Evolutionary conservation across 2,797 vertebrate species (phyloP), one percentile per base, ranked within the genome.

Genomic region (Catamblyrhynchus diadema): DNA sequence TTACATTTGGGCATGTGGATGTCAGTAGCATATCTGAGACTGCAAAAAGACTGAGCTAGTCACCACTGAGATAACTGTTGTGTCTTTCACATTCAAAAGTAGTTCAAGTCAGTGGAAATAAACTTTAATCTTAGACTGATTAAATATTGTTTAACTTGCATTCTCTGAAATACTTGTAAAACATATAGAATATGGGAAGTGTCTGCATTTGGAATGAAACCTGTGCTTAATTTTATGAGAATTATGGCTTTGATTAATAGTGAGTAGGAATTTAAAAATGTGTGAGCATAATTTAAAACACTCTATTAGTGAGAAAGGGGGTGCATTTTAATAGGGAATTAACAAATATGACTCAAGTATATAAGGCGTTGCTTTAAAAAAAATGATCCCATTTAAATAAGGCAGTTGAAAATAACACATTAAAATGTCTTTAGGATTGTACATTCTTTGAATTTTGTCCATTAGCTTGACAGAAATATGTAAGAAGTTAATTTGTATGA

Each of bases 271-370:
- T 97, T 96, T 94, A 32, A 95, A 93, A 93, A 91, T 75, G 66
- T 81, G 84, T 94, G 74, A 95, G 60, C 41, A 75, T 65, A 88
- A 78, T 84, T 97, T 96, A 94, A 92, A 97, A 83, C 11, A 47
- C 33, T 61, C 37, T 62, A 22, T 72, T 69, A 90, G 62, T 93
- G 81, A 94, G 81, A 79, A 92, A 96, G 2, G 70, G 45, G 56
- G 39, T 77, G 79, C 72, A 93, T 97, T 97, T 97, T 95, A 97
- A 96, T 93, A 75, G 69, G 66, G 85, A 96, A 92, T 97, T 97
- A 97, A 92, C 78, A 94, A 95, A 87, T 73, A 64, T 65, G 64
- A 85, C 88, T 94, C 12, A 37, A 88, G 62, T 78, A 65, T 86
- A 91, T 64, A 81, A 93, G 73, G 41, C 39, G 37, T 90, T 96